A percentile compares a stretch with the other conserved stretches of the same genome.
These are phyloP conservation scores for Mythimna albipuncta DNA, from an alignment of 2,888 invertebrate genomes.

Conservation along the genomic window DNA sequence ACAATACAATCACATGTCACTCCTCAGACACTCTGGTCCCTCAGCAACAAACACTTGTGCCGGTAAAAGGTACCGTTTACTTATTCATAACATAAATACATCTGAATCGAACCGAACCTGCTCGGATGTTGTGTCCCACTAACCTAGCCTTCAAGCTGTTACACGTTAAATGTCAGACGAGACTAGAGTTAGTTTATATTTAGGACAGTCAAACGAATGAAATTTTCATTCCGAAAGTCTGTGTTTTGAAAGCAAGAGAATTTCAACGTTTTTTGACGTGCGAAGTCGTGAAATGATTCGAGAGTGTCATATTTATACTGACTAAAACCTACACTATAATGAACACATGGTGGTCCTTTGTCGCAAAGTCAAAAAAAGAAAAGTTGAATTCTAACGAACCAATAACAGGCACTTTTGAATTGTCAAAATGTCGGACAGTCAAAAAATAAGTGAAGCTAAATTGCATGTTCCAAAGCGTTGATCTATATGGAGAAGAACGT, in stretches of 20 bases:
- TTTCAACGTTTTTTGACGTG: too few relatives aligned
- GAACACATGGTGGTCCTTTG: too few relatives aligned
- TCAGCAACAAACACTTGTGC: neutral
- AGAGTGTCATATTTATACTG: too few relatives aligned
- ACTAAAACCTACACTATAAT: too few relatives aligned
- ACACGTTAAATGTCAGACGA: slow-evolving; percentile 54
- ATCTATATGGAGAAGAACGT: too few relatives aligned
- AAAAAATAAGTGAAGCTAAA: too few relatives aligned
- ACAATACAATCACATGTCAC: slow-evolving; percentile 9
- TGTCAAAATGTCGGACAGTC: too few relatives aligned
- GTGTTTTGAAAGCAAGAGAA: slow-evolving; percentile 1
- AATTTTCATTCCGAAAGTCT: neutral
- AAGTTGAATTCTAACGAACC: too few relatives aligned
- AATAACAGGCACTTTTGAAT: too few relatives aligned
- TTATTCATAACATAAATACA: slow-evolving; percentile 52
- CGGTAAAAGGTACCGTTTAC: slow-evolving; percentile 12
- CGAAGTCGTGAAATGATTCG: too few relatives aligned
- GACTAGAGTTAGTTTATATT: slow-evolving; percentile 16
- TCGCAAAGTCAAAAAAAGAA: too few relatives aligned
- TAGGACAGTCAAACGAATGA: slow-evolving; percentile 18
- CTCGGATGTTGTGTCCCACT: slow-evolving; percentile 38
- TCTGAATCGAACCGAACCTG: slow-evolving; percentile 1
- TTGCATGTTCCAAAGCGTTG: too few relatives aligned
- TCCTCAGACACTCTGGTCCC: neutral
- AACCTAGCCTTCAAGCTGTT: slow-evolving; percentile 51